Evolutionary conservation across 2,888 invertebrate genomes (phyloP).

Genomic region (Marronus borbonicus): DNA sequence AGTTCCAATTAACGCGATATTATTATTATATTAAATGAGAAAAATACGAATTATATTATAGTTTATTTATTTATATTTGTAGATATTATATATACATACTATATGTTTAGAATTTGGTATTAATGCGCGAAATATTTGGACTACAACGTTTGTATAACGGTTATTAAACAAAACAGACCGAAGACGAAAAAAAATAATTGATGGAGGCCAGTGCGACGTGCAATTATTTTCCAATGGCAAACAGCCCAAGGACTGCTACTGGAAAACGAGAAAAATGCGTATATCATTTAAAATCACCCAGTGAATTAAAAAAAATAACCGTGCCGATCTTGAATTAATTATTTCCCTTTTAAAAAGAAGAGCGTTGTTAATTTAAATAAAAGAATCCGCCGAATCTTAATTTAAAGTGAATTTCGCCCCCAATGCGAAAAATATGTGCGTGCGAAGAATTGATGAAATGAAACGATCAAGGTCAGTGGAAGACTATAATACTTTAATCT

Average conservation of each 20-base stretch:
- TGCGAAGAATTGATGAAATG: constrained; percentile 42
- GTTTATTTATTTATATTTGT: constrained; percentile 72
- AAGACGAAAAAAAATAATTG: constrained; percentile 54
- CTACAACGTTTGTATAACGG: constrained; percentile 57
- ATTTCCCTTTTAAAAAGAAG: neutral
- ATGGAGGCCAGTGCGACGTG: constrained; percentile 70
- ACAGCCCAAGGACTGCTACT: constrained; percentile 58
- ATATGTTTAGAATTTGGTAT: constrained; percentile 49
- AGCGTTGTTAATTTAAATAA: constrained; percentile 24
- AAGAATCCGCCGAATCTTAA: constrained; percentile 31
- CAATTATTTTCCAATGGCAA: constrained; percentile 62
- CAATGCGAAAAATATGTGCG: constrained; percentile 52
- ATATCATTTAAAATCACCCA: constrained; percentile 51
- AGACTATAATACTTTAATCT: constrained; percentile 56
- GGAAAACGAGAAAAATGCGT: constrained; percentile 18
- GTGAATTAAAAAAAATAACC: constrained; percentile 54
- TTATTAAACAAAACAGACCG: constrained; percentile 54
- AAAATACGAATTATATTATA: constrained; percentile 60
- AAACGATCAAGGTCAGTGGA: constrained; percentile 62
- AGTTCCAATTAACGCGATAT: constrained; percentile 65
- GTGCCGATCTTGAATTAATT: constrained; percentile 5
- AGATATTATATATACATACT: constrained; percentile 63
- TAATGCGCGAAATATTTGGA: constrained; percentile 56
- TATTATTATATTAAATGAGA: constrained; percentile 62
- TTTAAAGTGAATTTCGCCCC: constrained; percentile 52